Evolutionary conservation across 2,113 vertebrate genomes (phyloP), one percentile per base, ranked within the genome.

Genomic region (Piprites chloris): DNA sequence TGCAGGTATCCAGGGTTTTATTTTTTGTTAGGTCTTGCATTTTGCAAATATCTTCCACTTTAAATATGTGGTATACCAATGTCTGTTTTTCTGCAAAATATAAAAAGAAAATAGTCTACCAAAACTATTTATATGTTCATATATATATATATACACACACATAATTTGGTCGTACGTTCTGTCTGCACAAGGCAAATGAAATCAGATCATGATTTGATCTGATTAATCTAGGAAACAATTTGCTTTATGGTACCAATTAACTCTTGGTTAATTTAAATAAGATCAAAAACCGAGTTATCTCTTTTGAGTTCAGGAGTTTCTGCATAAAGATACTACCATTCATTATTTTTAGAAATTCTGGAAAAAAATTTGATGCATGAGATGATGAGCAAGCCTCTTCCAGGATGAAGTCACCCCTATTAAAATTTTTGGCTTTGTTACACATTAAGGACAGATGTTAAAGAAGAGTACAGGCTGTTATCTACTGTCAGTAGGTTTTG

Each of bases 381-480:
- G 42, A 92, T 89, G 56, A 85, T 81, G 83, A 92, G 19, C 46
- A 88, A 94, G 11, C 55, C 75, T 73, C 41, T 92, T 92, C 72
- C 5, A 14, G 72, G 68, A 92, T 94, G 88, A 94, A 93, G 68
- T 90, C 39, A 95, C 35, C 4, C 55, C 24, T 86, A 63, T 86
- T 90, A 93, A 92, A 90, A 67, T n/a, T 74, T 94, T 90, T 85
- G 71, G 71, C 47, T 79, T 89, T 86, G 56, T 92, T 85, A 62
- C 66, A 87, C 61, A n/a, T 94, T 91, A 96, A 79, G 58, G 91
- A 32, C 87, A 97, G 94, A 91, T 95, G 91, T 91, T 89, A 87
- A 94, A 81, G 76, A 85, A 28, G 35, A 78, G 66, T 65, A 52
- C 22, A 87, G 58, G 7, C 56, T 87, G 73, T 56, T 85, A 41